Evolutionary conservation across 2,888 invertebrate species (phyloP).

Genomic region (Pasiphila rectangulata): DNA sequence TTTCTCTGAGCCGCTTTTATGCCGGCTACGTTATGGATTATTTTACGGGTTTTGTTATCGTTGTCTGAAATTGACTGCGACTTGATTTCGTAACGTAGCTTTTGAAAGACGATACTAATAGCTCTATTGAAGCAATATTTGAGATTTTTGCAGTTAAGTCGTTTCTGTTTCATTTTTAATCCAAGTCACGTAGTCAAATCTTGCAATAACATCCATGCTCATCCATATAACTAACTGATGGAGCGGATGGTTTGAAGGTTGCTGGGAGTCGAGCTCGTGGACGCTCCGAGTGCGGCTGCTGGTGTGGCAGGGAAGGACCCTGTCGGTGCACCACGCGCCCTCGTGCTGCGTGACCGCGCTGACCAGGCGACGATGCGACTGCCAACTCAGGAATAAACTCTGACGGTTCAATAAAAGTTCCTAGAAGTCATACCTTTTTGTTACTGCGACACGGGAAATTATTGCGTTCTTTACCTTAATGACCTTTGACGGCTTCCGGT

Average conservation of each 20-base stretch:
- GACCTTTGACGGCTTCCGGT: no score
- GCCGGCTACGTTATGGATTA: constrained; percentile 32
- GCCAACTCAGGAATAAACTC: constrained; percentile 43
- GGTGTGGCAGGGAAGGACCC: constrained; percentile 53
- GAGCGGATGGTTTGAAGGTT: constrained; percentile 27
- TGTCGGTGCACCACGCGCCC: constrained; percentile 57
- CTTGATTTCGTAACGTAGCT: background rate
- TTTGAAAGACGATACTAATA: no score
- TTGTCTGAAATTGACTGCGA: constrained; percentile 5
- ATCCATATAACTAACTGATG: constrained; percentile 23
- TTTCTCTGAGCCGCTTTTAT: constrained; percentile 51
- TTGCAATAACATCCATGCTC: constrained; percentile 19
- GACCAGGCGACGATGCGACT: constrained; percentile 56
- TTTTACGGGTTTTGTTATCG: constrained; percentile 39
- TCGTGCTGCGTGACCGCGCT: constrained; percentile 57
- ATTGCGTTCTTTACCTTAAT: no score
- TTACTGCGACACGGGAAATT: no score
- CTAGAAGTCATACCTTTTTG: no score
- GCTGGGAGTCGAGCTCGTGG: constrained; percentile 44
- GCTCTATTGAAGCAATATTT: no score
- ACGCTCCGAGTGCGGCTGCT: constrained; percentile 45
- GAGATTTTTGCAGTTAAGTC: background rate
- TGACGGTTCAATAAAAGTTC: constrained; percentile 2
- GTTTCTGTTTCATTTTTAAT: background rate
- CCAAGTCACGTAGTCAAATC: background rate